A percentile compares a stretch with the other conserved stretches of the same genome.
These are phyloP conservation scores for Hafferia zeledoni DNA, from an alignment of 2,797 vertebrate genomes.

Conservation along the genomic window DNA sequence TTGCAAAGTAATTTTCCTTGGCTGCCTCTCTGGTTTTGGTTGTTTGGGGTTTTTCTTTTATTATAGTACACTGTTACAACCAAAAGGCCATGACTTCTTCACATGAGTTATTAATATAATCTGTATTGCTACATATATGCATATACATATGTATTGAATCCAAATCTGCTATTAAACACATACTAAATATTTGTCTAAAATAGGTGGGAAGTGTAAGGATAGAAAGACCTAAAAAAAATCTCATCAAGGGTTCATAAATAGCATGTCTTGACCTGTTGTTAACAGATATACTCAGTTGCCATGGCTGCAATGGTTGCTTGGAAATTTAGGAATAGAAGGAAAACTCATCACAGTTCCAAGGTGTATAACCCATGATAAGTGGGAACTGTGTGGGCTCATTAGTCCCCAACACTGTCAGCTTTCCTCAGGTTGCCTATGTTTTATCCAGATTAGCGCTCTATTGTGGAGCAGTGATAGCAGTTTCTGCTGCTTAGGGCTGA, in stretches of 20 bases:
- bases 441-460: not conserved
- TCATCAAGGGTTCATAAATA: not conserved
- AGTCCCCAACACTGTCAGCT: not conserved
- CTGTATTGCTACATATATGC: not conserved
- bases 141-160: not conserved
- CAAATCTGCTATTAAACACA: not conserved
- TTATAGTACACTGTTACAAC: not conserved
- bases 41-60: not conserved
- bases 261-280: not conserved
- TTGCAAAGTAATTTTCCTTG: not conserved
- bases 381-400: not conserved
- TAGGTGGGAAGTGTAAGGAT: not conserved
- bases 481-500: not conserved
- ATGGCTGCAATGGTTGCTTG: not conserved
- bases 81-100: not conserved
- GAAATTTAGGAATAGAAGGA: not conserved
- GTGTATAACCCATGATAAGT: not conserved
- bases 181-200: not conserved
- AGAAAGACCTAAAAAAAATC: not conserved
- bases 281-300: not conserved
- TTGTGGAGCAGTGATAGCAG: not conserved
- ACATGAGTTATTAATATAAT: not conserved
- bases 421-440: not conserved
- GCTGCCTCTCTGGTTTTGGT: not conserved
- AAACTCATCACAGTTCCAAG: not conserved